A percentile compares a stretch with the other conserved stretches of the same genome.
Evolutionary conservation across 2,888 invertebrate genomes (phyloP).

Genomic region (Anticlea derivata): DNA sequence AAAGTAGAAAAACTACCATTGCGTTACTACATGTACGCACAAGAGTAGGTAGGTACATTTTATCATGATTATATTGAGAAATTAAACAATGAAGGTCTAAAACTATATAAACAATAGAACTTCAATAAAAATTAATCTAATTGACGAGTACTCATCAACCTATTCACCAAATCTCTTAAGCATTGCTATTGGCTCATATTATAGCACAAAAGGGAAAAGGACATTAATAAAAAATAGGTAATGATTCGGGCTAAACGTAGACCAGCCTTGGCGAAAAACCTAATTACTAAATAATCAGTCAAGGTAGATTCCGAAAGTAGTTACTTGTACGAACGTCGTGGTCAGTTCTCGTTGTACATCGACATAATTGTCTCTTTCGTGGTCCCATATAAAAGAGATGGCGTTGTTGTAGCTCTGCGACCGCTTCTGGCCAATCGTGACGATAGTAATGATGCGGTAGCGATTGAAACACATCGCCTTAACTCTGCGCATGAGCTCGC

Average conservation of each 20-base stretch:
- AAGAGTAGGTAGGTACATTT: neutral
- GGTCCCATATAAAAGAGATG: conserved; percentile 69
- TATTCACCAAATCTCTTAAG: too few species aligned
- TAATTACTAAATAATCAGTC: too few species aligned
- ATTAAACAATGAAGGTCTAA: neutral
- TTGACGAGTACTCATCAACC: too few species aligned
- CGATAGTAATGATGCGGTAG: conserved; percentile 61
- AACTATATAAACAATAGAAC: conserved; percentile 1
- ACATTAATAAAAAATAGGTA: too few species aligned
- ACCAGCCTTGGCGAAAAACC: too few species aligned
- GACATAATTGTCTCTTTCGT: conserved; percentile 55
- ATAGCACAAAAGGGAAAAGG: too few species aligned
- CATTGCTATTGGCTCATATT: too few species aligned
- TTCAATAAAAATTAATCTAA: neutral
- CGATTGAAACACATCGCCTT: conserved; percentile 61
- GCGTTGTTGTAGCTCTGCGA: conserved; percentile 71
- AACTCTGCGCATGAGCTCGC: conserved; percentile 58
- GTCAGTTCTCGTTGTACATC: conserved; percentile 50
- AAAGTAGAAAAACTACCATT: too few species aligned
- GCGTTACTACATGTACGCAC: too few species aligned
- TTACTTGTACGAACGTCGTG: conserved; percentile 65
- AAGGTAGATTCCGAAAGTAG: conserved; percentile 65
- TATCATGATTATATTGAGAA: conserved; percentile 5
- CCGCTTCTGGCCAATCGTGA: conserved; percentile 65
- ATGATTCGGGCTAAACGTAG: too few species aligned